Base-by-base conservation (phyloP, 1,140 invertebrate species). In the Drosophila serrata region DNA sequence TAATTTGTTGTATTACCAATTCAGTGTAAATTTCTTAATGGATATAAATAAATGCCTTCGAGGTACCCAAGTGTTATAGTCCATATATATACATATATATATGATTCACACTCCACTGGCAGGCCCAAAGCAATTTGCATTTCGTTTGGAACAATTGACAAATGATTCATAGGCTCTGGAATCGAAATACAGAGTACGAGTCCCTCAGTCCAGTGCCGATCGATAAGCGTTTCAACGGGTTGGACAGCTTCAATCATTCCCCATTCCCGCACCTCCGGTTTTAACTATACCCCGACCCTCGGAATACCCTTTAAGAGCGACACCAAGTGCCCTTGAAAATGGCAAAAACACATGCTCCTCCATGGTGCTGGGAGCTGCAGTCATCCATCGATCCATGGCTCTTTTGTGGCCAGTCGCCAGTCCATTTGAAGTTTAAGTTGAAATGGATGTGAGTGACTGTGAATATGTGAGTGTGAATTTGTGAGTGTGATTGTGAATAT, bases 331-430 rank as follows among this genome's bases (percentile, higher is more conserved):
- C 81, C 81, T 85, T 86, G 81, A 85, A 86, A 84, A 81, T 84
- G 81, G 77, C 81, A 85, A 73, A 85, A 84, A 85, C 81, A 84
- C 73, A 85, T 86, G 82, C 73, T 80, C 58, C 73, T 80, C 58
- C 64, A 60, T 49, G 65, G 61, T 37, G 51, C 51, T 55, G 49
- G 49, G 51, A 64, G 35, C 60, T 68, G 65, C 65, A 65, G 46
- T 45, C 75, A 49, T 73, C 40, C 62, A 53, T 49, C 56, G 68
- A 70, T 73, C 51, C 51, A 31, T 73, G 37, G 67, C 63, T 64
- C 55, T 79, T 69, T 61, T 79, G 68, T 68, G 62, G 53, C 46
- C 78, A 55, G 77, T 75, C 59, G 53, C 65, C 48, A 57, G 62
- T 67, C 40, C 43, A 59, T 59, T 68, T 74, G 48, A 56, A 55